phyloP scores from a whole-genome alignment of 1,140 invertebrate species.

The Macrobrachium rosenbergii region DNA sequence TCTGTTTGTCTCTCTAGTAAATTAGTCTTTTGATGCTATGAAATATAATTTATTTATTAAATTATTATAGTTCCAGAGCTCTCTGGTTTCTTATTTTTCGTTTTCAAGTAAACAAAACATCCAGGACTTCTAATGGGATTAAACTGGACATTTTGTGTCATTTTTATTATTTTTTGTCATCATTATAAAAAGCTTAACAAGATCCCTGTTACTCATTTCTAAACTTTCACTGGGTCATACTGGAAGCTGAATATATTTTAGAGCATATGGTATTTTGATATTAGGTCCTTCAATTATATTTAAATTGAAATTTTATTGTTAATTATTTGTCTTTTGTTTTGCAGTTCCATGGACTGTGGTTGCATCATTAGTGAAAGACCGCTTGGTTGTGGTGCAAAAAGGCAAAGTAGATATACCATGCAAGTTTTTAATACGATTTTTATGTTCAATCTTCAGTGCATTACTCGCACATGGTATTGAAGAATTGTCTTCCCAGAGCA shows the following conservation, averaged over 20 bases:
- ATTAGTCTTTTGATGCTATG: too few relatives aligned
- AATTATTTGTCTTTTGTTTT: not conserved
- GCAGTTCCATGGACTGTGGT: constrained; percentile 45
- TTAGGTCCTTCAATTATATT: not conserved
- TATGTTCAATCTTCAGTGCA: constrained; percentile 21
- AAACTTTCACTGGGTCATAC: not conserved
- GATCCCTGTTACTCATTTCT: too few relatives aligned
- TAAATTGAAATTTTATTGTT: too few relatives aligned
- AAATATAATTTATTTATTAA: too few relatives aligned
- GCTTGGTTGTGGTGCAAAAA: not conserved
- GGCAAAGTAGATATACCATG: constrained; percentile 35
- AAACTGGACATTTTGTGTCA: too few relatives aligned
- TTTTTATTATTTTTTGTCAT: too few relatives aligned
- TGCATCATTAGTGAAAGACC: constrained; percentile 29
- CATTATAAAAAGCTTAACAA: too few relatives aligned
- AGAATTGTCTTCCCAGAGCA: not conserved
- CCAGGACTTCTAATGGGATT: too few relatives aligned
- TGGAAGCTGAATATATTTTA: not conserved
- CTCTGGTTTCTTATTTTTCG: too few relatives aligned
- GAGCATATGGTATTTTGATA: not conserved
- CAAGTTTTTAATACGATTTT: constrained; percentile 11
- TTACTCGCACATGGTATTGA: constrained; percentile 6
- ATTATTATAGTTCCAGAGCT: too few relatives aligned
- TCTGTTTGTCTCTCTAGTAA: too few relatives aligned
- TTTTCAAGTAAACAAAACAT: too few relatives aligned